Conservation (phyloP, 2,113 vertebrate species). For the Tympanuchus pallidicinctus region DNA sequence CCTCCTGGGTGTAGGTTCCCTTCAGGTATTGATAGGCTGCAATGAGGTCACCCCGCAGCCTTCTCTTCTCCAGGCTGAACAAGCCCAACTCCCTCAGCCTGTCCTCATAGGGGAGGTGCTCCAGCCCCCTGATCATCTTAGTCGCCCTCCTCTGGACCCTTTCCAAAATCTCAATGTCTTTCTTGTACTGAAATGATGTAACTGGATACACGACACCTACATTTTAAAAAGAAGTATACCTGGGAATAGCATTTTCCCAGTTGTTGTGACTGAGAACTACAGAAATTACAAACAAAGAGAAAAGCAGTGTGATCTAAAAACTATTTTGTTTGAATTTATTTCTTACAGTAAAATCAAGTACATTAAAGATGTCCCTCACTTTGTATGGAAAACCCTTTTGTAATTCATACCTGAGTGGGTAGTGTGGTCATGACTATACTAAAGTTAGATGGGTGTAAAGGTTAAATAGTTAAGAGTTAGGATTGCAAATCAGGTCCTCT, state of each 20-base stretch:
- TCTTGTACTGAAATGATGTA: not conserved
- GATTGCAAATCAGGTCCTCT: not conserved
- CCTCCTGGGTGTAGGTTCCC: too few species aligned
- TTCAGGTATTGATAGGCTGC: too few species aligned
- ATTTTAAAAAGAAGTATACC: not conserved
- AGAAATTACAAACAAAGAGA: not conserved
- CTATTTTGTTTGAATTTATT: not conserved
- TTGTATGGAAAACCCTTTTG: not conserved
- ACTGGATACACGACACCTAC: not conserved
- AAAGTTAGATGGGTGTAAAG: not conserved
- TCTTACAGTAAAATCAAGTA: not conserved
- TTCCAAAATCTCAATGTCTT: too few species aligned
- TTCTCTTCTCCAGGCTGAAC: too few species aligned
- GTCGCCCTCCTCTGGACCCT: too few species aligned
- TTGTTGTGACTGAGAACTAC: not conserved
- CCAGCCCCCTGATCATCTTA: too few species aligned
- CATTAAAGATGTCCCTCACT: not conserved
- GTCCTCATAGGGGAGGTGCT: too few species aligned
- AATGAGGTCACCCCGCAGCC: too few species aligned
- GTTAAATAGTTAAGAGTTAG: not conserved
- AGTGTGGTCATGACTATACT: not conserved
- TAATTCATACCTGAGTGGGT: accelerated
- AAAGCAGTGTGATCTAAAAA: not conserved
- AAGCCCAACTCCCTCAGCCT: too few species aligned
- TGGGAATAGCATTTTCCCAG: not conserved